Base-by-base conservation (phyloP, 2,797 vertebrate genomes). In the Thunnus albacares region DNA sequence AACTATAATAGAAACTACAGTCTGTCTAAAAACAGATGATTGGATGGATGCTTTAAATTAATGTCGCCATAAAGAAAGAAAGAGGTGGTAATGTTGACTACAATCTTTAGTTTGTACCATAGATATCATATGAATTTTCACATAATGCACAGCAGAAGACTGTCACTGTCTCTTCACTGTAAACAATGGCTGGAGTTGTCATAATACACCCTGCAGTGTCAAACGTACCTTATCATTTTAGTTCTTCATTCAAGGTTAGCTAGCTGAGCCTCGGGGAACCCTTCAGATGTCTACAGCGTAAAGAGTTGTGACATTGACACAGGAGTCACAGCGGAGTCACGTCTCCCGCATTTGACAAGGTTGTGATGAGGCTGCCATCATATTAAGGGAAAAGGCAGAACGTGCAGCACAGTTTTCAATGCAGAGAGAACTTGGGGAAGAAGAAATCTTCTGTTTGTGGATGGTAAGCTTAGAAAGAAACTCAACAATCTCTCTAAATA, bases 271-370 rank as follows among this genome's bases (percentile, higher is more conserved):
- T 67, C 1, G 1, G 75, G 81, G 69, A 81, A 52, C 69, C 60
- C 77, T 82, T 92, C 88, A 90, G 70, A 86, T 62, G 83, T 86
- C 86, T 67, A 0, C 52, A 6, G 66, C 58, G 20, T 88, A 73
- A 92, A 84, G 73, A 84, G 77, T 78, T 82, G 64, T 87, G 92
- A 88, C 90, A 87, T 18, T 90, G 83, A 86, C 83, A 67, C 77
- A 66, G 59, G 68, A 88, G 88, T 87, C 87, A 87, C 77, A 43
- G 71, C 9, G 0, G 75, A 85, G 80, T 87, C 81, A 89, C 60
- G 68, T 84, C 78, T 82, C 60, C 67, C 13, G 45, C 56, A 52
- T 84, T 75, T 88, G 76, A 88, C 89, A 85, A 69, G 85, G 68
- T 77, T 86, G 79, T 63, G 66, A 87, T 71, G 87, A 82, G 79